Evolutionary conservation across 2,888 invertebrate species (phyloP).

Genomic region (Erebia palarica): DNA sequence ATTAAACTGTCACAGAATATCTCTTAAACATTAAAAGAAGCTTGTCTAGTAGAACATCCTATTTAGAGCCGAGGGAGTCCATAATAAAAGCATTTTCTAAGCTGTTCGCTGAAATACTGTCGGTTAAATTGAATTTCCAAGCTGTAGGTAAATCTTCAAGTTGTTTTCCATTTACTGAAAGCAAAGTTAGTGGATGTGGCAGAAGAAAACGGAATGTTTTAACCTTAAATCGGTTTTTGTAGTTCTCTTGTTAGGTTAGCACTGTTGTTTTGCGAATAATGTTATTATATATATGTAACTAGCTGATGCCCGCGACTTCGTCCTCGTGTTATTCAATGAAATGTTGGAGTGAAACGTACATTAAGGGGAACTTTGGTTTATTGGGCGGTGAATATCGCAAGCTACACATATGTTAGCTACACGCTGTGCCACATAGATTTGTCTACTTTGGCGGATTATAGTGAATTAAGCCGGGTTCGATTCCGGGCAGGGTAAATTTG

Average conservation of each 20-base stretch:
- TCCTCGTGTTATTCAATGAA: too few species aligned
- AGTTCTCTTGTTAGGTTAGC: background rate
- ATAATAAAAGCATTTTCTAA: constrained; percentile 30
- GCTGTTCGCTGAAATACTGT: constrained; percentile 24
- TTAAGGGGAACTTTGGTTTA: too few species aligned
- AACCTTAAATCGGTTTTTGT: constrained; percentile 11
- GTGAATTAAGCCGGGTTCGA: too few species aligned
- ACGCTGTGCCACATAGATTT: too few species aligned
- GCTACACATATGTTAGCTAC: too few species aligned
- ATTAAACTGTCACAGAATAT: background rate
- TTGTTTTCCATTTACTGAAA: constrained; percentile 44
- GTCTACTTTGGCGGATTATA: too few species aligned
- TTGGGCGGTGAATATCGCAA: too few species aligned
- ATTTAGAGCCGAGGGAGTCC: constrained; percentile 13
- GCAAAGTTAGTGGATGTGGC: constrained; percentile 33
- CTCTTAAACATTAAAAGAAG: background rate
- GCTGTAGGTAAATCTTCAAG: constrained; percentile 38
- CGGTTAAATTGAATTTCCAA: constrained; percentile 33
- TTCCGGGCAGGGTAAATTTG: too few species aligned
- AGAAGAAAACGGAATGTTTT: constrained; percentile 19
- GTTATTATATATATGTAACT: too few species aligned
- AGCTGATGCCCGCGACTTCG: too few species aligned
- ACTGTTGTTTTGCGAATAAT: too few species aligned
- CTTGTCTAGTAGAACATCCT: constrained; percentile 9
- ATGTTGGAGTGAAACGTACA: too few species aligned